These are phyloP conservation scores for Pseudotriccus pelzelni DNA, from an alignment of 2,797 vertebrate species.

Conservation along the genomic window DNA sequence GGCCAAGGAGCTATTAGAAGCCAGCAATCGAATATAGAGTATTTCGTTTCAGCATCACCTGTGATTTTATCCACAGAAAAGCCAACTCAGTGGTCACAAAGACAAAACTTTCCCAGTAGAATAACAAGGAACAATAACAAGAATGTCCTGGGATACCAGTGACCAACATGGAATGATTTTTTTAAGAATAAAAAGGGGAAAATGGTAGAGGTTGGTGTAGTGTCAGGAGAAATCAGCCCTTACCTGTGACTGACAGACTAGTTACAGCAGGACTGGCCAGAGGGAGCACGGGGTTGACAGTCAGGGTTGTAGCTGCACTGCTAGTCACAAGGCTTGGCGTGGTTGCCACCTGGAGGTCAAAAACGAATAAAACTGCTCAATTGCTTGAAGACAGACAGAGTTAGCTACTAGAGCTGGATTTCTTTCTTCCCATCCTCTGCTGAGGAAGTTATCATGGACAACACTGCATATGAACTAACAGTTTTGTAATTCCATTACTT, in stretches of 20 bases:
- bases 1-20: background rate
- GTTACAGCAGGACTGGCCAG: slow-evolving; percentile 90
- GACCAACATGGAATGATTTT: background rate
- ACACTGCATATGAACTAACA: background rate
- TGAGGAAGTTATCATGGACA: background rate
- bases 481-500: background rate
- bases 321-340: slow-evolving; percentile 97
- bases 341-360: slow-evolving; percentile 88
- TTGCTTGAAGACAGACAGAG: background rate
- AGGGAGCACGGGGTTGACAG: slow-evolving; percentile 94
- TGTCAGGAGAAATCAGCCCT: background rate
- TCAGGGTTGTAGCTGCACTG: slow-evolving; percentile 93
- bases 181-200: background rate
- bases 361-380: slow-evolving; percentile 34
- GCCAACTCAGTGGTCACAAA: background rate
- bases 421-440: background rate
- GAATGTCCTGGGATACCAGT: background rate
- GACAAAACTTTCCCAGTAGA: background rate
- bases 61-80: background rate
- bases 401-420: background rate
- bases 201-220: background rate
- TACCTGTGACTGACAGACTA: slow-evolving; percentile 90
- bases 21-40: background rate
- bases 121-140: background rate
- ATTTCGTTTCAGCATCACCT: background rate